Base-by-base conservation (phyloP, 2,113 vertebrate species). In the Sturnus vulgaris region DNA sequence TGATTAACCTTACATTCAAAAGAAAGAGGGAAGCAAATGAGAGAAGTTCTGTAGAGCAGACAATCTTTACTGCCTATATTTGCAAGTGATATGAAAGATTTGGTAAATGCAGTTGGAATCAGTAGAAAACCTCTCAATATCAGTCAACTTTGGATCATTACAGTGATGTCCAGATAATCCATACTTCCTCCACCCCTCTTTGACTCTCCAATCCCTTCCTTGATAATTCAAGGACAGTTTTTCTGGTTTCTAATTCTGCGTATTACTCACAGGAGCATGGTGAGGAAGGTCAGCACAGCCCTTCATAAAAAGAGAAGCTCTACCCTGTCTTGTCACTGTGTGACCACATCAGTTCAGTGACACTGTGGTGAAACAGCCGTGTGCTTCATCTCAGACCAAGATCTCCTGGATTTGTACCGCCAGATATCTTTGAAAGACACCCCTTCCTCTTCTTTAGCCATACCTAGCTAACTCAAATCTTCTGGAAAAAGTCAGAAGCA, bases 261-360 rank as follows among this genome's bases (percentile, higher is more conserved):
- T 70, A 53, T 88, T 83, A 33, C n/a, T 96, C 82, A 59, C 60
- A 95, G 72, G 64, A 80, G 6, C 42, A 65, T 44, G 20, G 23
- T 39, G 44, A 82, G 64, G 46, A 91, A 87, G 31, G 25, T 64
- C 72, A 83, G 31, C 0, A 0, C 76, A 86, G 33, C 19, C 25
- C 18, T 55, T 90, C 71, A 55, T 90, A 63, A 88, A 96, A 71
- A 88, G 31, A 71, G 72, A 49, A 75, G 79, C 4, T 1, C 66
- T 60, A 71, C 53, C 23, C 12, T 49, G 20, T n/a, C 75, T 53
- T 65, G n/a, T 47, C 1, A 2, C 55, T 46, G 42, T 0, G 0
- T 75, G 69, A 81, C 21, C 4, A 6, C 7, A 0, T 15, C 72
- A 72, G 12, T 25, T 47, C 61, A 69, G 9, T 39, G 60, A 68